Evolutionary conservation across 2,888 invertebrate genomes (phyloP).

Genomic region (Pandemis heparana): DNA sequence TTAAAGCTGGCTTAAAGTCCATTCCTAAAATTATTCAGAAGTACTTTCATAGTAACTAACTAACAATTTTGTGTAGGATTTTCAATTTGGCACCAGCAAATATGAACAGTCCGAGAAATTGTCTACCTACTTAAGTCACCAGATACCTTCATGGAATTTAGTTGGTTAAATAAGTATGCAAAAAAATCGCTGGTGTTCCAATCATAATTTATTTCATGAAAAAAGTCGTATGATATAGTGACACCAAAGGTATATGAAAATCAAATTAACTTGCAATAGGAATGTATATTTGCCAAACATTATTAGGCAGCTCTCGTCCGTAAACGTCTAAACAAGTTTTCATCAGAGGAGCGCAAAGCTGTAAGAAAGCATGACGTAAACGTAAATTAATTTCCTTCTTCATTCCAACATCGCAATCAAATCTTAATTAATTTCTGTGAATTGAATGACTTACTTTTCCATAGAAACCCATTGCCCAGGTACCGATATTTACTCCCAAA

Average conservation of each 20-base stretch:
- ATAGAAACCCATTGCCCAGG: constrained; percentile 73
- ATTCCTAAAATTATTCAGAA: too few species aligned
- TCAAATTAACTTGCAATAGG: constrained; percentile 57
- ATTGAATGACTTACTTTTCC: constrained; percentile 66
- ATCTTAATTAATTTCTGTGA: constrained; percentile 25
- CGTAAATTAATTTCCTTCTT: constrained; percentile 12
- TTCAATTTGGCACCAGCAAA: too few species aligned
- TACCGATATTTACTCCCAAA: constrained; percentile 67
- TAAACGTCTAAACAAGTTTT: constrained; percentile 76
- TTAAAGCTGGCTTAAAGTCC: too few species aligned
- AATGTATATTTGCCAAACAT: constrained; percentile 76
- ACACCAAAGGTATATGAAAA: constrained; percentile 1
- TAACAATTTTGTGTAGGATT: too few species aligned
- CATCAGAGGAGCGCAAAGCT: constrained; percentile 73
- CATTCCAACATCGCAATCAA: constrained; percentile 23
- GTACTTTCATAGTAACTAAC: too few species aligned
- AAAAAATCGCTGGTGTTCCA: neutral
- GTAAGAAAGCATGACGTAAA: constrained; percentile 49
- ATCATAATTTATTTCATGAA: neutral
- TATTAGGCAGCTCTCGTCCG: constrained; percentile 70
- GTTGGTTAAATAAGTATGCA: too few species aligned
- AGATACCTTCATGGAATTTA: neutral
- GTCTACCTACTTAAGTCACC: too few species aligned
- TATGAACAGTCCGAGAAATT: too few species aligned
- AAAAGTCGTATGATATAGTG: neutral